These are phyloP conservation scores for Agelas oroides DNA, from an alignment of 37 sponge, comb jelly and placozoan species.

Conservation along the genomic window DNA sequence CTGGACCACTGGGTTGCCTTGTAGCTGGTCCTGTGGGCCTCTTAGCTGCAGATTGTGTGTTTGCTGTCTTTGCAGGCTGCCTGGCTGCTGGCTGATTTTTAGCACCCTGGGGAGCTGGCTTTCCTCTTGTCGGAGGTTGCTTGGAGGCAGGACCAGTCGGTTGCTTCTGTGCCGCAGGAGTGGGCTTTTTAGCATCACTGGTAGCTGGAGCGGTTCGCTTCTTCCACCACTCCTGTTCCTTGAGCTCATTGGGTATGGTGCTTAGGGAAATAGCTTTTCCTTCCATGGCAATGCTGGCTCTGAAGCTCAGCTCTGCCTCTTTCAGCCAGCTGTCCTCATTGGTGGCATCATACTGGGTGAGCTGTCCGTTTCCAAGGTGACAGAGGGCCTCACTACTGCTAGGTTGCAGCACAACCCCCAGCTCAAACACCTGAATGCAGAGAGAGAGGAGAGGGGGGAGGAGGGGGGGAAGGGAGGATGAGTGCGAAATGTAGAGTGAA, in stretches of 20 bases:
- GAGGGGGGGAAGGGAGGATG: background rate
- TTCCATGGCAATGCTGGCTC: conserved; percentile 83
- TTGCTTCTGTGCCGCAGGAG: background rate
- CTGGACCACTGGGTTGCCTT: conserved; percentile 7
- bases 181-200: conserved; percentile 2
- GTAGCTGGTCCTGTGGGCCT: conserved; percentile 29
- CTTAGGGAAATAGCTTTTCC: conserved; percentile 58
- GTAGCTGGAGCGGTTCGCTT: conserved; percentile 23
- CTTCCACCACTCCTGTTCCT: conserved; percentile 88
- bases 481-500: background rate
- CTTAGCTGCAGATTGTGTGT: conserved; percentile 10
- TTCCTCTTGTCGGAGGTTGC: conserved; percentile 8
- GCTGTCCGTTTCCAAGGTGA: conserved; percentile 87
- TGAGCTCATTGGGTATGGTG: conserved; percentile 65
- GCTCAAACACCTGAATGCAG: conserved; percentile 77
- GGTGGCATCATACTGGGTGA: conserved; percentile 73
- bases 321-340: conserved; percentile 43
- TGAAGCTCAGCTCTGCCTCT: conserved; percentile 86
- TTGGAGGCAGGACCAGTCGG: conserved; percentile 6
- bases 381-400: conserved; percentile 82
- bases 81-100: conserved; percentile 42
- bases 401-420: conserved; percentile 78
- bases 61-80: background rate
- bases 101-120: conserved; percentile 15
- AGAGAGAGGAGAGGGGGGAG: too few species aligned